phyloP scores from a whole-genome alignment of 2,797 vertebrate species.

The Mus spretus region DNA sequence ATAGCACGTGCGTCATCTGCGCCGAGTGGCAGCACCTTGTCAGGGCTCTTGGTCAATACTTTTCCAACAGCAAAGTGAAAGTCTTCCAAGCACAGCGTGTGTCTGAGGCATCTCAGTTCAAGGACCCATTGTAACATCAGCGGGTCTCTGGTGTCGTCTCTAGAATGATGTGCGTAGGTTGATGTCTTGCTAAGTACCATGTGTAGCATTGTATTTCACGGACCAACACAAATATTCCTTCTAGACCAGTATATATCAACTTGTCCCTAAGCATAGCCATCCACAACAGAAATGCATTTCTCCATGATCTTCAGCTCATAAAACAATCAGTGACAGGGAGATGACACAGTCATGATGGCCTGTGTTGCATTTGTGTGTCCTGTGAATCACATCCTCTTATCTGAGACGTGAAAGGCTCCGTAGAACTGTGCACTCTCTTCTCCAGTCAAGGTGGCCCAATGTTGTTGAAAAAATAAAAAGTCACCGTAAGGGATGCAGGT shows the following conservation, averaged over 20 bases:
- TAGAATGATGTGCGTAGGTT: background rate
- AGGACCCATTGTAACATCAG: background rate
- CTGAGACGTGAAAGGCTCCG: background rate
- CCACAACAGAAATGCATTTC: background rate
- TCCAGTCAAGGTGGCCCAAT: background rate
- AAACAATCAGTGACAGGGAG: background rate
- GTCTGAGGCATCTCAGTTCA: background rate
- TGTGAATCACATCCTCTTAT: background rate
- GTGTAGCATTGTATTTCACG: background rate
- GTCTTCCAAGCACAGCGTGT: background rate
- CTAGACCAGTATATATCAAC: background rate
- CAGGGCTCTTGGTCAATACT: background rate
- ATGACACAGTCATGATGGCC: background rate
- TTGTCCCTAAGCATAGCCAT: background rate
- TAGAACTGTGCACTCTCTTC: constrained; percentile 17
- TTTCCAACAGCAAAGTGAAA: background rate
- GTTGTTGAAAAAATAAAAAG: background rate
- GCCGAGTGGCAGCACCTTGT: background rate
- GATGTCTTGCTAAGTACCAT: background rate
- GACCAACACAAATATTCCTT: constrained; percentile 34
- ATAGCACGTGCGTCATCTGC: background rate
- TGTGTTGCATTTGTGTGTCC: background rate
- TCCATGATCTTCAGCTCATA: background rate
- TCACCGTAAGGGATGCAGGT: background rate
- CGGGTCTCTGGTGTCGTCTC: background rate